Evolutionary conservation across 2,888 invertebrate genomes (phyloP).

Genomic region (Emmelina monodactyla): DNA sequence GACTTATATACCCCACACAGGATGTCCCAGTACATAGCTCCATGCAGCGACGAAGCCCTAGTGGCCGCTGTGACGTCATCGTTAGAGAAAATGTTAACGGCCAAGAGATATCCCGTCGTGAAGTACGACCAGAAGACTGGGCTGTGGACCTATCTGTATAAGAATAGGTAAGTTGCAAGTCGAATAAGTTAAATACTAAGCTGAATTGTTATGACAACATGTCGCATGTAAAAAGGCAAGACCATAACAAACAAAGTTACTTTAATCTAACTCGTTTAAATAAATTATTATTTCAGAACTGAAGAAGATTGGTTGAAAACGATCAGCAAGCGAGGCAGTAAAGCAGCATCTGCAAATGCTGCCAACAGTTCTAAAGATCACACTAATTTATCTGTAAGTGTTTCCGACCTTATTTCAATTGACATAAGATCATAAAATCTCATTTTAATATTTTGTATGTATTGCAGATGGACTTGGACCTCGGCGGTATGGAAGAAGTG

Average conservation of each 20-base stretch:
- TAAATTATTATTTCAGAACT: slow-evolving; percentile 26
- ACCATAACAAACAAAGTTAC: too few species aligned
- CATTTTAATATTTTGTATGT: neutral
- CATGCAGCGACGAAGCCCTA: slow-evolving; percentile 69
- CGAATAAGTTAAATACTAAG: too few species aligned
- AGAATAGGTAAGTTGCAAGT: slow-evolving; percentile 60
- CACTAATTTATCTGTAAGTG: too few species aligned
- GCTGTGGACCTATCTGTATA: slow-evolving; percentile 95
- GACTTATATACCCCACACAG: too few species aligned
- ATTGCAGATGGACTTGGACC: slow-evolving; percentile 34
- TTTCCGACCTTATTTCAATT: too few species aligned
- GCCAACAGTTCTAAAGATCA: too few species aligned
- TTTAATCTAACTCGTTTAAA: too few species aligned
- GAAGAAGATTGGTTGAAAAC: slow-evolving; percentile 52
- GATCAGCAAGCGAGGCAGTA: slow-evolving; percentile 27
- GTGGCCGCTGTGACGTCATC: slow-evolving; percentile 90
- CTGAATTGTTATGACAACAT: too few species aligned
- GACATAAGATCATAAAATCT: too few species aligned
- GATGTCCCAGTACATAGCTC: slow-evolving; percentile 68
- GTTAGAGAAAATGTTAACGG: slow-evolving; percentile 87
- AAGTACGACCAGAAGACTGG: slow-evolving; percentile 91
- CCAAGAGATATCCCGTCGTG: slow-evolving; percentile 85
- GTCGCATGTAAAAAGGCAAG: too few species aligned
- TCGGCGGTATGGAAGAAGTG: slow-evolving; percentile 32
- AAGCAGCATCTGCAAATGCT: slow-evolving; percentile 25